phyloP scores from a whole-genome alignment of 2,797 vertebrate genomes.

The Neostethus bicornis region DNA sequence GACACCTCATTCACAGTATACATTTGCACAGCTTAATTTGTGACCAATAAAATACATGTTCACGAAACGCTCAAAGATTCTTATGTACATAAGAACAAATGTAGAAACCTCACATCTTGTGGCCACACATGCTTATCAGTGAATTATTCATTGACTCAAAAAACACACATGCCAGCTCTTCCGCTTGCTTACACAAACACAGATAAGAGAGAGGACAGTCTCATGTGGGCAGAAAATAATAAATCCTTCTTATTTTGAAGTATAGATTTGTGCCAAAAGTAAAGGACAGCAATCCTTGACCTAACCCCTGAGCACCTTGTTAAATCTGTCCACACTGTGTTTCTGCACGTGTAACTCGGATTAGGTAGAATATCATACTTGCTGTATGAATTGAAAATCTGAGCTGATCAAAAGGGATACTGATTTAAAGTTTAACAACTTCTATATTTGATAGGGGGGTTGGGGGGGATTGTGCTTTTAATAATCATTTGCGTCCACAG shows the following conservation, averaged over 20 bases:
- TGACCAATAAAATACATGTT: too few relatives aligned
- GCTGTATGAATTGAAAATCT: constrained; percentile 33
- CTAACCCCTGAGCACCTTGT: constrained; percentile 60
- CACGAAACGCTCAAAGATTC: too few relatives aligned
- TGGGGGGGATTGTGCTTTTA: too few relatives aligned
- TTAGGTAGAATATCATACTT: constrained; percentile 45
- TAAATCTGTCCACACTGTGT: constrained; percentile 57
- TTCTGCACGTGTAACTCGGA: constrained; percentile 42
- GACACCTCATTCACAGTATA: too few relatives aligned
- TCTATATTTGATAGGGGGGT: too few relatives aligned
- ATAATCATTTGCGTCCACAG: not conserved
- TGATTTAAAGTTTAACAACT: constrained; percentile 49
- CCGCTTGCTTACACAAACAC: constrained; percentile 12
- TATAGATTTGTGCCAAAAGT: constrained; percentile 71
- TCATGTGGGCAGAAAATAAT: constrained; percentile 69
- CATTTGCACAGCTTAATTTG: too few relatives aligned
- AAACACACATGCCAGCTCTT: not conserved
- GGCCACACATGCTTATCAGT: constrained; percentile 10
- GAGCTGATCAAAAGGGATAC: constrained; percentile 47
- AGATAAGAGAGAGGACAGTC: constrained; percentile 50
- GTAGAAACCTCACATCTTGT: not conserved
- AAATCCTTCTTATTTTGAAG: constrained; percentile 62
- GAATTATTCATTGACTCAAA: not conserved
- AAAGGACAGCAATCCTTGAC: constrained; percentile 70
- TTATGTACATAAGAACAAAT: too few relatives aligned